Conservation (phyloP, 2,797 vertebrate species). For the Sciurus carolinensis region DNA sequence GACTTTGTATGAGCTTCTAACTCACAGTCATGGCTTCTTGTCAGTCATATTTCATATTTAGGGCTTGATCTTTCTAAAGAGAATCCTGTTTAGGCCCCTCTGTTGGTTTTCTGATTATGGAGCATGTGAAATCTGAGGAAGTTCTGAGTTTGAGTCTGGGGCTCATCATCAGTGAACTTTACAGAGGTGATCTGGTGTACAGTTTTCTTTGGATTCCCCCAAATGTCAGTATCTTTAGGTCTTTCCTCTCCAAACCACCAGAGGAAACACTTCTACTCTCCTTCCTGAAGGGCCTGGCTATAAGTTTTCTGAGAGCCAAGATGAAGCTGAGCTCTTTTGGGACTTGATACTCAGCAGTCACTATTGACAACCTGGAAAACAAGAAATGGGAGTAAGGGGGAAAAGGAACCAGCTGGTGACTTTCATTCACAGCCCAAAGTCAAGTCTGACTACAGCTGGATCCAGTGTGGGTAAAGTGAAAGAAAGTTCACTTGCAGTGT, state of each 20-base stretch:
- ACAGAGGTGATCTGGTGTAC: neutral
- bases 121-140: neutral
- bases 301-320: neutral
- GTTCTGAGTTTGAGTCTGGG: neutral
- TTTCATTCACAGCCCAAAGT: neutral
- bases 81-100: neutral
- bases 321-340: neutral
- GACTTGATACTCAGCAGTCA: neutral
- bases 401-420: neutral
- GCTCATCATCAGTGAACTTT: neutral
- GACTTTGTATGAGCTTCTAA: neutral
- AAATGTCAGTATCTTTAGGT: neutral
- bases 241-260: neutral
- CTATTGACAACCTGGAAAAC: neutral
- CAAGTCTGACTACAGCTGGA: neutral
- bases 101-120: neutral
- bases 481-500: neutral
- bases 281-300: neutral
- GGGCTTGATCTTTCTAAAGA: neutral
- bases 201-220: neutral
- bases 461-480: neutral
- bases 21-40: neutral
- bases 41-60: neutral
- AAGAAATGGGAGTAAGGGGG: neutral
- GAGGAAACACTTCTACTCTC: neutral